phyloP scores from a whole-genome alignment of 2,113 vertebrate genomes.

The Macaca nemestrina region DNA sequence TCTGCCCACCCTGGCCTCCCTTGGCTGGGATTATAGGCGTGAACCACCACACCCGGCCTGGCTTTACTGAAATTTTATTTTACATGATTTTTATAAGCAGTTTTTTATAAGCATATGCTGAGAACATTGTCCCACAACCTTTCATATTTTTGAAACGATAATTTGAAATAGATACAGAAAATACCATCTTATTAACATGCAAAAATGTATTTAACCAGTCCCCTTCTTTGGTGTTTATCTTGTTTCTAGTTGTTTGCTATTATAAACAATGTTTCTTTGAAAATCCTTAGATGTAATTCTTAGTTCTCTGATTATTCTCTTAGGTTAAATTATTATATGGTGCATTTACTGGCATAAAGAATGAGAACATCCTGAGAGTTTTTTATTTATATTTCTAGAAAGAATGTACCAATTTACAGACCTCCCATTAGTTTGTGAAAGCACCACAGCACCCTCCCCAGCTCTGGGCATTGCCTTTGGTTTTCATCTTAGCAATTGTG shows the following conservation, averaged over 20 bases:
- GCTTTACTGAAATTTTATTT: neutral
- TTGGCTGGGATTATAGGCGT: too few relatives aligned
- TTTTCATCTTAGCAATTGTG: neutral
- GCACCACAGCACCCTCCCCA: neutral
- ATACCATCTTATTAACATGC: neutral
- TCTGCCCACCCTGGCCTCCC: too few relatives aligned
- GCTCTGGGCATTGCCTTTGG: neutral
- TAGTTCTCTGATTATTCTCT: neutral
- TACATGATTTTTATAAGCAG: neutral
- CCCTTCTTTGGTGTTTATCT: neutral
- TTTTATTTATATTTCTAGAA: neutral
- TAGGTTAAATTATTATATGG: neutral
- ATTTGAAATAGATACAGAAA: neutral
- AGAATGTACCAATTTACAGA: neutral
- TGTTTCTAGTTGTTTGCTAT: neutral
- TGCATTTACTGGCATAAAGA: neutral
- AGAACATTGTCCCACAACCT: neutral
- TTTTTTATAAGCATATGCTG: neutral
- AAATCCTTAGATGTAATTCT: neutral
- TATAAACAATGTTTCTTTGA: neutral
- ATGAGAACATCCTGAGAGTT: neutral
- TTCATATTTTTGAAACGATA: neutral
- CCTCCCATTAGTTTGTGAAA: neutral
- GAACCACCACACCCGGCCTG: too few relatives aligned
- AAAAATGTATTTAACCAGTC: neutral